These are phyloP conservation scores for Rhinoraja longicauda DNA, from an alignment of 2,797 vertebrate species.

Conservation along the genomic window DNA sequence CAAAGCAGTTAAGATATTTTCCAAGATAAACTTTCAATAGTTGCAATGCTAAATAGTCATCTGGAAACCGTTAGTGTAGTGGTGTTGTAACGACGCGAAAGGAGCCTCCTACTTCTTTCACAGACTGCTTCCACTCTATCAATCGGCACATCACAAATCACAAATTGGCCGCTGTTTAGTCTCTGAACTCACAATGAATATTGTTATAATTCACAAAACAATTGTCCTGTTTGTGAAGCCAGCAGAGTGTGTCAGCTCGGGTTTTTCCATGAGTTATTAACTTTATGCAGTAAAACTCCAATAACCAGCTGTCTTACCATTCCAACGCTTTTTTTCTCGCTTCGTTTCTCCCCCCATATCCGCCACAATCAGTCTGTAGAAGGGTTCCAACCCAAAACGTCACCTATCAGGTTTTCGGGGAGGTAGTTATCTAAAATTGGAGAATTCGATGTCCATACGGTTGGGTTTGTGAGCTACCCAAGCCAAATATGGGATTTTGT, in stretches of 20 bases:
- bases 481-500: too few species aligned
- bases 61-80: background rate
- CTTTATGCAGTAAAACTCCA: background rate
- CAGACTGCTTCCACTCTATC: background rate
- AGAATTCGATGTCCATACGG: too few species aligned
- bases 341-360: too few species aligned
- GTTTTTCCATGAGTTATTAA: background rate
- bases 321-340: too few species aligned
- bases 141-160: background rate
- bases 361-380: too few species aligned
- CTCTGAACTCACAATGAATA: background rate
- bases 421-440: too few species aligned
- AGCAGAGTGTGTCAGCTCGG: background rate
- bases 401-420: too few species aligned
- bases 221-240: background rate
- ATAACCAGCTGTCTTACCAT: too few species aligned
- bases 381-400: too few species aligned
- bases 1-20: slow-evolving; percentile 8
- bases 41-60: background rate
- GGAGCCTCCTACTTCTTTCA: background rate
- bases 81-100: background rate
- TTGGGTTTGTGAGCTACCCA: too few species aligned
- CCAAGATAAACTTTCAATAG: background rate
- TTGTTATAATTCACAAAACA: background rate
- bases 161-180: background rate